Percentiles rank a stretch among this genome's conserved stretches.
phyloP scores from a whole-genome alignment of 2,113 vertebrate species.

The Clarias magur region DNA sequence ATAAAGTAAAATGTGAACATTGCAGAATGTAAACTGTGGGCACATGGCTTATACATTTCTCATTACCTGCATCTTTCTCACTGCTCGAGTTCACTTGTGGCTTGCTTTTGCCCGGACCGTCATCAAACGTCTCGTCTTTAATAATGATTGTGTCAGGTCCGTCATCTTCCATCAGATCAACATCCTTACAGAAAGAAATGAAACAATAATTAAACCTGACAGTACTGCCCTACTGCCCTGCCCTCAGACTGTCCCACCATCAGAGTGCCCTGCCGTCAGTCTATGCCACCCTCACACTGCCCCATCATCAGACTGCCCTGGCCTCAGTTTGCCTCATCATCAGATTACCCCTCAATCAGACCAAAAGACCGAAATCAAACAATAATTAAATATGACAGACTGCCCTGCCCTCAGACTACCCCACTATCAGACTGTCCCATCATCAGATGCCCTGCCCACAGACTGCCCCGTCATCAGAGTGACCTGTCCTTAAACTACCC shows the following conservation, averaged over 20 bases:
- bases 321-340: background rate
- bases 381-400: background rate
- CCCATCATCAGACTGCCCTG: background rate
- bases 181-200: conserved; percentile 53
- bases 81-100: background rate
- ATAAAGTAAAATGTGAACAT: background rate
- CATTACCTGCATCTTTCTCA: conserved; percentile 33
- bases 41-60: background rate
- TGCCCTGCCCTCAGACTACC: background rate
- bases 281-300: background rate
- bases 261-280: background rate
- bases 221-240: background rate
- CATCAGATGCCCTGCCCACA: background rate
- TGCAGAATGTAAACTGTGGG: background rate
- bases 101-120: conserved; percentile 60
- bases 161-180: conserved; percentile 65
- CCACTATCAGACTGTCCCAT: background rate
- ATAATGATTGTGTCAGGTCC: conserved; percentile 71
- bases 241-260: background rate
- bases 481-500: background rate
- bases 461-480: background rate
- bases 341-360: background rate
- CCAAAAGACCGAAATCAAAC: conserved; percentile 49
- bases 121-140: conserved; percentile 74
- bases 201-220: background rate